Evolutionary conservation across 2,797 vertebrate genomes (phyloP).

Genomic region (Galagoides demidoff): DNA sequence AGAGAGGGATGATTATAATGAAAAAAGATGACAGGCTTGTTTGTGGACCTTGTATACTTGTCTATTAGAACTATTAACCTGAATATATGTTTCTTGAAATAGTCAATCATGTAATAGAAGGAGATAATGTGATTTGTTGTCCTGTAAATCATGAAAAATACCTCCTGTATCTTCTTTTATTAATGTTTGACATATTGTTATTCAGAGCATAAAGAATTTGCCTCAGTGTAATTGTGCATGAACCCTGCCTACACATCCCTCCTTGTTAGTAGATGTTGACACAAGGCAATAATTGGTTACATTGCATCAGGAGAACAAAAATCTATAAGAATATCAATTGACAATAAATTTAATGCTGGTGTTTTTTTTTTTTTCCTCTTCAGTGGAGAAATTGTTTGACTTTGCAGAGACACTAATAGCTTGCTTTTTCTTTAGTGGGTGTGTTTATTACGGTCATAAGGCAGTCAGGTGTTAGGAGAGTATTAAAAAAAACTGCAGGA

Average conservation of each 20-base stretch:
- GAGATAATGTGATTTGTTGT: slow-evolving; percentile 46
- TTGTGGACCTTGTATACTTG: not conserved
- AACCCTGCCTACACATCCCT: slow-evolving; percentile 12
- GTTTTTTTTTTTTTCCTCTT: not conserved
- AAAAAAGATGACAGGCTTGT: not conserved
- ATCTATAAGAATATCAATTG: slow-evolving; percentile 34
- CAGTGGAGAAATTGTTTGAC: not conserved
- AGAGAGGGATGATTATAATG: not conserved
- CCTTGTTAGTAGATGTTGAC: not conserved
- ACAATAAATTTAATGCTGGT: not conserved
- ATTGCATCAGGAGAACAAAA: slow-evolving; percentile 6
- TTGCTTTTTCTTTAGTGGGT: not conserved
- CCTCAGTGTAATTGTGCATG: slow-evolving; percentile 19
- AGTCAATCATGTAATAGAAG: slow-evolving; percentile 55
- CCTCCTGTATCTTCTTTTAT: slow-evolving; percentile 15
- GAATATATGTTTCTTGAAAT: not conserved
- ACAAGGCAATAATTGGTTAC: slow-evolving; percentile 44
- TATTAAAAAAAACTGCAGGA: not conserved
- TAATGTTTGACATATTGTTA: slow-evolving; percentile 56
- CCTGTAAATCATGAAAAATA: slow-evolving; percentile 54
- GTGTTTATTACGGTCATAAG: not conserved
- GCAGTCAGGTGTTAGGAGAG: not conserved
- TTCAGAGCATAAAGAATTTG: slow-evolving; percentile 50
- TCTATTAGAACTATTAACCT: not conserved
- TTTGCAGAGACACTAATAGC: not conserved